These are phyloP conservation scores for Theretra japonica DNA, from an alignment of 2,888 invertebrate genomes.

Conservation along the genomic window DNA sequence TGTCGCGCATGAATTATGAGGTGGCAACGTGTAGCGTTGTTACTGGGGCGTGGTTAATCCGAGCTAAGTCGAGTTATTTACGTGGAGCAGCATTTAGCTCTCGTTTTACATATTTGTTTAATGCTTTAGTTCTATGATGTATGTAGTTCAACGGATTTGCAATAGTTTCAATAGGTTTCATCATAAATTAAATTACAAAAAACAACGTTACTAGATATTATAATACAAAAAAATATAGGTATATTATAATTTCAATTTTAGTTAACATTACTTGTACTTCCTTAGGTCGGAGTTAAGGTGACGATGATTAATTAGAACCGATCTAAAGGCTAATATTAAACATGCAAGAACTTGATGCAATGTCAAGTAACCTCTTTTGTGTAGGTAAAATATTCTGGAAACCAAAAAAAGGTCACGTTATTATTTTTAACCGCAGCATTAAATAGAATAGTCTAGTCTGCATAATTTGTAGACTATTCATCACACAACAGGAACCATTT, in stretches of 20 bases:
- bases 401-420: not conserved
- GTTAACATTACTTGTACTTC: no score
- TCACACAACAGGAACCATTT: slow-evolving; percentile 7
- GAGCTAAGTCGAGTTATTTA: slow-evolving; percentile 25
- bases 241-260: no score
- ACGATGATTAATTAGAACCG: slow-evolving; percentile 10
- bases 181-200: no score
- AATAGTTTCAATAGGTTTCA: no score
- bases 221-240: no score
- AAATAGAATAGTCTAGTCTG: slow-evolving; percentile 3
- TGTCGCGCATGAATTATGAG: slow-evolving; percentile 31
- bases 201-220: no score
- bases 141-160: not conserved
- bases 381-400: not conserved
- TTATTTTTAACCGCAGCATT: slow-evolving; percentile 4
- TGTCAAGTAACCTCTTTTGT: not conserved
- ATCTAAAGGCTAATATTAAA: not conserved
- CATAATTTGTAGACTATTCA: no score
- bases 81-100: slow-evolving; percentile 23
- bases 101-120: slow-evolving; percentile 14
- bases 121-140: slow-evolving; percentile 3
- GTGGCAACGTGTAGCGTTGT: slow-evolving; percentile 24
- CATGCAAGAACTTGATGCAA: not conserved
- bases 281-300: not conserved
- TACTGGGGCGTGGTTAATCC: slow-evolving; percentile 31